Evolutionary conservation across 2,113 vertebrate species (phyloP), one percentile per base, ranked within the genome.

Genomic region (Phyllostomus discolor): DNA sequence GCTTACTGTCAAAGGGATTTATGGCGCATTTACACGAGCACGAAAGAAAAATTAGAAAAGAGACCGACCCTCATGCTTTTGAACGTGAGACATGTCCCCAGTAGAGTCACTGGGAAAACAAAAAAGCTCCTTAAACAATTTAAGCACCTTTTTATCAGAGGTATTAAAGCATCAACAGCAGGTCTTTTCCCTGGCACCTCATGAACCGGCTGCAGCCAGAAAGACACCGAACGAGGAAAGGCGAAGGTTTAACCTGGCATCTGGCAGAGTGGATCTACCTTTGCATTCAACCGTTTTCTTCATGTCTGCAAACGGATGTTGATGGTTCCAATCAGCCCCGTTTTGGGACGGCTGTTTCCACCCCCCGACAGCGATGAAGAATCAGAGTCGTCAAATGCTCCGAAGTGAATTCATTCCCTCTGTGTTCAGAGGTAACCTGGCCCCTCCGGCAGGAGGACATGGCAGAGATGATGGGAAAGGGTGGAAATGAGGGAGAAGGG

Each of bases 1-100:
- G 96, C 78, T 94, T 59, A 89, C 94, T 97, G 96, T 90, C 97
- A 96, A 84, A 96, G 91, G 96, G 93, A 97, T 97, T 97, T 96
- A 96, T 76, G 94, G 96, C 91, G 93, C 59, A 93, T 97, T 97
- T 97, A 97, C 91, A 94, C 96, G 91, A 95, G 92, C 73, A 87
- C 87, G 94, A 91, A 96, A 96, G 95, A 97, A 97, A 97, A 97
- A 97, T 97, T 95, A 97, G 92, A 89, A 97, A 90, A 87, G 54
- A 94, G 93, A 84, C 93, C 67, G 83, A 84, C 20, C 16, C 69
- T 94, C 75, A 91, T 83, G 81, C 78, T 96, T 98, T 96, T 94
- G 94, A 97, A 94, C 94, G 87, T 89, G 91, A 97, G 83, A 52
- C 75, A 43, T 90, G 87, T 84, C 69, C 95, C 91, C 95, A 78